A percentile compares a stretch with the other conserved stretches of the same genome.
Conservation (phyloP, 2,113 vertebrate species). For the Stomatorhinus ivindoensis region DNA sequence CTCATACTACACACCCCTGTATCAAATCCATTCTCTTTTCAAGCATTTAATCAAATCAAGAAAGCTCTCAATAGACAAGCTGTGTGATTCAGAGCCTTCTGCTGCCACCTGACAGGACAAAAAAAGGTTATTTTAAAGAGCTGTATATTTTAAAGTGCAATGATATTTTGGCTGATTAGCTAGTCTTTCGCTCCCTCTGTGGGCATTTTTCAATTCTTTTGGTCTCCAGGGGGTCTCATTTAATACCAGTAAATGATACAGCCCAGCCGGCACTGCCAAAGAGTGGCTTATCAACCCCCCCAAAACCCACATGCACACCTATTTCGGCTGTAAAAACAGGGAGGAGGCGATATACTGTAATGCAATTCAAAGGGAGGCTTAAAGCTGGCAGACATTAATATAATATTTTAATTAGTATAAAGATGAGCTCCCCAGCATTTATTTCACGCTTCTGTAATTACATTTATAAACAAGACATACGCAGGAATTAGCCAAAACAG, state of each 20-base stretch:
- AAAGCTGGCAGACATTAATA: slow-evolving; percentile 6
- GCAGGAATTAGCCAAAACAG: background rate
- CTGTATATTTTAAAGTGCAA: background rate
- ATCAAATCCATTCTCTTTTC: background rate
- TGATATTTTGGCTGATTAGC: background rate
- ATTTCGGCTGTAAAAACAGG: background rate
- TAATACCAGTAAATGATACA: background rate
- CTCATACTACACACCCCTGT: background rate
- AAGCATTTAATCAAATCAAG: background rate
- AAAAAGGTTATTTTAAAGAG: background rate
- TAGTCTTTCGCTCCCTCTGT: background rate
- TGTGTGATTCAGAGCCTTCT: background rate
- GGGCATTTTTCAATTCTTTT: background rate
- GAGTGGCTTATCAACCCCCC: background rate
- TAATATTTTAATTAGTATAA: slow-evolving; percentile 9
- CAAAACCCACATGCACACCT: background rate
- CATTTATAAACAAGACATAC: slow-evolving; percentile 12
- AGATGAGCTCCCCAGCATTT: slow-evolving; percentile 6
- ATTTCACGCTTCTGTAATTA: slow-evolving; percentile 7
- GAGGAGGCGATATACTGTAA: background rate
- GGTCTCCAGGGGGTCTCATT: background rate
- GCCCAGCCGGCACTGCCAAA: background rate
- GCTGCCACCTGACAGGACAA: background rate
- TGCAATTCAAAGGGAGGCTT: background rate
- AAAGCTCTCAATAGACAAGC: background rate